phyloP scores from a whole-genome alignment of 1,140 invertebrate genomes.

The Chlorops oryzae region DNA sequence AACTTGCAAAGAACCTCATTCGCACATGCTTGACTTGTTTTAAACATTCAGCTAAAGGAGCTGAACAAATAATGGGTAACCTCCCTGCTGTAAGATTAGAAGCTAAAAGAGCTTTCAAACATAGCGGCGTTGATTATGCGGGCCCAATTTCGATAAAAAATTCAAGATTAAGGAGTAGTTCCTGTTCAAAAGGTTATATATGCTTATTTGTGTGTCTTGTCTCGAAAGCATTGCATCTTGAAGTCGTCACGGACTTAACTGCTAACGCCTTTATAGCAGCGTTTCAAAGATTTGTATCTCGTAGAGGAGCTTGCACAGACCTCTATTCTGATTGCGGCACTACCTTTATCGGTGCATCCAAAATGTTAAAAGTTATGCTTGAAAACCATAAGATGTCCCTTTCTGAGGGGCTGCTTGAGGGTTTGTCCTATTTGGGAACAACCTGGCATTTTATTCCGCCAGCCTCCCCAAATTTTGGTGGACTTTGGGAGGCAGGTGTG shows the following conservation, averaged over 20 bases:
- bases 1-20: too few species aligned
- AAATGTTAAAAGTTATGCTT: not conserved
- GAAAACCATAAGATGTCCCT: not conserved
- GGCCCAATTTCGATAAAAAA: too few species aligned
- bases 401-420: not conserved
- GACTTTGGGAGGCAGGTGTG: constrained; percentile 33
- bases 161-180: too few species aligned
- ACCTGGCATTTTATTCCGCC: constrained; percentile 28
- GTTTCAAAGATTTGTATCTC: constrained; percentile 37
- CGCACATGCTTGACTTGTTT: too few species aligned
- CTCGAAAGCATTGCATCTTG: constrained; percentile 31
- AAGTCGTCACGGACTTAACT: constrained; percentile 19
- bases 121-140: too few species aligned
- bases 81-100: too few species aligned
- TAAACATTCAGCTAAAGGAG: too few species aligned
- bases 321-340: constrained; percentile 36
- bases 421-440: constrained; percentile 4
- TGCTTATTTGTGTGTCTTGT: constrained; percentile 19
- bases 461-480: constrained; percentile 30
- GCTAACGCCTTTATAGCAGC: constrained; percentile 31
- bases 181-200: constrained; percentile 18
- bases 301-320: constrained; percentile 26
- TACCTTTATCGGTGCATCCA: constrained; percentile 21
- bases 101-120: too few species aligned
- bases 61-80: too few species aligned